Base-by-base conservation (phyloP, 2,113 vertebrate genomes). In the Zeus faber region DNA sequence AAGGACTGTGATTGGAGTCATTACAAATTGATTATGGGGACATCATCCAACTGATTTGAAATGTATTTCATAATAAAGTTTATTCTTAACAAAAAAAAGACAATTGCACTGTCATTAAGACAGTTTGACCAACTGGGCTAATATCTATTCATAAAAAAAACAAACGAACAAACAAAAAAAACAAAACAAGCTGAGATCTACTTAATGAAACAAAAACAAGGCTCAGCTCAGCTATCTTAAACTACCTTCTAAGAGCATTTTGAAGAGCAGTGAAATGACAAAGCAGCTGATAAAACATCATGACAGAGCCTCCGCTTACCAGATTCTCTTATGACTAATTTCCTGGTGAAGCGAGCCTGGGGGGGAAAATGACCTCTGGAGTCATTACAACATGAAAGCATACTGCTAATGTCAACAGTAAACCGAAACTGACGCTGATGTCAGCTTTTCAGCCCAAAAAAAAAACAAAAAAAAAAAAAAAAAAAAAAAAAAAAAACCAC, bases 361-460 rank as follows among this genome's bases (percentile, higher is more conserved):
- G 24, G 25, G 67, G 59, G 54, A 58, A 59, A 59, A 13, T 3
- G 33, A 62, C 37, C 44, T 61, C 22, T 69, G 33, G 49, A 65
- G 49, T 74, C 58, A 64, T 33, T 35, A 47, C 49, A 41, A 43
- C 37, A 51, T 21, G 58, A 47, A 53, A 26, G n/a, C n/a, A 63
- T 52, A 51, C 29, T 10, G 66, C 54, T 67, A 61, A 77, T 35
- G 43, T 58, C 45, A 59, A 49, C 58, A 44, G 65, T 54, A 71
- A 63, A 56, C 17, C 1, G 54, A 68, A 29, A 61, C 41, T 0
- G 16, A 31, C 29, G 72, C 55, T 77, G 63, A 73, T 25, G 50
- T 79, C 67, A 73, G 62, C 54, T 17, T 5, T 58, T 58, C 54
- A 44, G 50, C 18, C n/a, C n/a, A n/a, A n/a, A n/a, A n/a, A n/a